Evolutionary conservation across 2,113 vertebrate genomes (phyloP).

Genomic region (Prunella fulvescens): DNA sequence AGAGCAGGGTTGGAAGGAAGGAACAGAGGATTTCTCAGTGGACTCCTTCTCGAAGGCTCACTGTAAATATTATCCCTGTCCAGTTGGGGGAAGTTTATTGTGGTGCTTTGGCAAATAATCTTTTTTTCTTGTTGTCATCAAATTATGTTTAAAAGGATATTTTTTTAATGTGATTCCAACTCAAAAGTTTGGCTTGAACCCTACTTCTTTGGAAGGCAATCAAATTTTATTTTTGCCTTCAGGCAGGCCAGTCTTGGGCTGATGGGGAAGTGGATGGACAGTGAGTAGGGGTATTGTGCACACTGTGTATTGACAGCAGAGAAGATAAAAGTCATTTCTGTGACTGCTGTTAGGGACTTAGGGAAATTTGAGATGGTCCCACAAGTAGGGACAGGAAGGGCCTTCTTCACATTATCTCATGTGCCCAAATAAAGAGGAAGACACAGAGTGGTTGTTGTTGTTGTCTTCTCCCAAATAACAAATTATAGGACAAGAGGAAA

Average conservation of each 20-base stretch:
- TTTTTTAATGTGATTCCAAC: not conserved
- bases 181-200: not conserved
- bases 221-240: not conserved
- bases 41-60: not conserved
- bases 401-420: not conserved
- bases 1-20: not conserved
- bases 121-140: not conserved
- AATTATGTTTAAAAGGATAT: not conserved
- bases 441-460: not conserved
- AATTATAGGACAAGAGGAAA: not conserved
- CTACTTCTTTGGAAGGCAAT: not conserved
- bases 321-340: not conserved
- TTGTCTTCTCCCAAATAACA: not conserved
- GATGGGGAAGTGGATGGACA: not conserved
- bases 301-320: not conserved
- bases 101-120: not conserved
- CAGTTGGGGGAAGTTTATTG: not conserved
- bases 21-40: not conserved
- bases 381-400: not conserved
- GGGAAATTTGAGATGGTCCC: not conserved
- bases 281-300: not conserved
- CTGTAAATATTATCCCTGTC: not conserved
- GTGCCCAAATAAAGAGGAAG: not conserved
- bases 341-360: not conserved
- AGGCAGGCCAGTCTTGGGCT: not conserved